Base-by-base conservation (phyloP, 1,140 invertebrate genomes). In the Drosophila navojoa region DNA sequence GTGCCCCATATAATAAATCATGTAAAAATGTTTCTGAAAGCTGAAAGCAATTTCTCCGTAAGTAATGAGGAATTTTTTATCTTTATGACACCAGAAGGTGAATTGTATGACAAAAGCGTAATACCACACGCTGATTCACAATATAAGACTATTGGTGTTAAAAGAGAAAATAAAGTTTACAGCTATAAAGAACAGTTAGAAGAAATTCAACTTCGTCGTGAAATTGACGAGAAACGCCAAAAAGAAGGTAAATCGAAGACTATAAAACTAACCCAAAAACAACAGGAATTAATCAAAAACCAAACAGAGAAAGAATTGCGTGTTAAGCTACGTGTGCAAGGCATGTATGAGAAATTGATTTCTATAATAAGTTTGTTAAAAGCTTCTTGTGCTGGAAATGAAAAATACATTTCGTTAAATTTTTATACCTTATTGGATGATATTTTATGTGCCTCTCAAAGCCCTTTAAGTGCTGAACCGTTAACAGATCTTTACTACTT, bases 181-280 rank as follows among this genome's bases (percentile, higher is more conserved):
- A 98, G 97, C 15, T 99, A 98, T 91, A 98, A 98, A 91, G 98
- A 99, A 80, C 98, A 99, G 92, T 93, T 98, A 84, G 98, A 98
- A 90, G 98, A 99, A 92, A 92, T 99, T 61, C 96, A 98, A 85
- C 92, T 99, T 35, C 93, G 97, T 40, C 96, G 97, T 76, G 98
- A 99, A 93, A 93, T 99, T 9, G 98, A 98, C 76, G 97, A 98
- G 77, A 98, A 98, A 90, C 96, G 95, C 75, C 94, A 94, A 45
- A 95, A 95, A 79, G 96, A 98, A 89, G 97, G 97, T 4, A 96
- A 96, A 91, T 93, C 95, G n/a, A 96, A 96, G 74, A 93, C 95
- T 58, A 94, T 95, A 72, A 93, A 98, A 52, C 91, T 92, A 32
- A 96, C 96, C 1, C 95, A 96, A 11, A 99, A 99, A 92, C 98